A percentile compares a stretch with the other conserved stretches of the same genome.
These are phyloP conservation scores for Trichechus manatus DNA, from an alignment of 2,113 vertebrate species.

Conservation along the genomic window DNA sequence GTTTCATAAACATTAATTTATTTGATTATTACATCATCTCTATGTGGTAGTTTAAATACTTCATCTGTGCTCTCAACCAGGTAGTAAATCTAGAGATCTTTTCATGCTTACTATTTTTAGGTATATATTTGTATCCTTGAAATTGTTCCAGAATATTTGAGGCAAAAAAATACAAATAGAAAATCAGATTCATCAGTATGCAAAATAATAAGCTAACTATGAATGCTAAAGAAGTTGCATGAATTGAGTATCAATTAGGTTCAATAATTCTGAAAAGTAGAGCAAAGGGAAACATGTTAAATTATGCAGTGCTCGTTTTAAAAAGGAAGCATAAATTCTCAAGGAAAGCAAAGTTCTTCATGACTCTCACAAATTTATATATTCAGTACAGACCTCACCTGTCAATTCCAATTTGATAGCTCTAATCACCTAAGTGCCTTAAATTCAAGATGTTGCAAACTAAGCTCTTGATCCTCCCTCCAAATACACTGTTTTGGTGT, in stretches of 20 bases:
- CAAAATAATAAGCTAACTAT: background rate
- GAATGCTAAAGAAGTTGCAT: background rate
- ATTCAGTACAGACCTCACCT: background rate
- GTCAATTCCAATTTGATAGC: background rate
- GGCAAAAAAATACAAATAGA: background rate
- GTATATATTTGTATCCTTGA: background rate
- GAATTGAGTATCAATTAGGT: background rate
- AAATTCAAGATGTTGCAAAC: background rate
- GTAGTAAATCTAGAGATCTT: background rate
- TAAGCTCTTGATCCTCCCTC: background rate
- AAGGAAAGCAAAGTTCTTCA: background rate
- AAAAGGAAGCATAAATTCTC: background rate
- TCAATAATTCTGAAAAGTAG: background rate
- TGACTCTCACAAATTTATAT: background rate
- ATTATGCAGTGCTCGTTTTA: background rate
- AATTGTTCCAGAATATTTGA: background rate
- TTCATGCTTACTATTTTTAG: background rate
- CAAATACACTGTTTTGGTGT: background rate
- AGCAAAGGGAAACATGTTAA: background rate
- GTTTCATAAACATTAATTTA: slow-evolving; percentile 4
- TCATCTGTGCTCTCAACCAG: background rate
- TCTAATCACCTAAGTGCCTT: background rate
- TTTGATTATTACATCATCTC: background rate
- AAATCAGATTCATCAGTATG: background rate
- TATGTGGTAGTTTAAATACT: background rate